These are phyloP conservation scores for Heliocidaris erythrogramma DNA, from an alignment of 35 echinoderm and acorn worm species.

Conservation along the genomic window DNA sequence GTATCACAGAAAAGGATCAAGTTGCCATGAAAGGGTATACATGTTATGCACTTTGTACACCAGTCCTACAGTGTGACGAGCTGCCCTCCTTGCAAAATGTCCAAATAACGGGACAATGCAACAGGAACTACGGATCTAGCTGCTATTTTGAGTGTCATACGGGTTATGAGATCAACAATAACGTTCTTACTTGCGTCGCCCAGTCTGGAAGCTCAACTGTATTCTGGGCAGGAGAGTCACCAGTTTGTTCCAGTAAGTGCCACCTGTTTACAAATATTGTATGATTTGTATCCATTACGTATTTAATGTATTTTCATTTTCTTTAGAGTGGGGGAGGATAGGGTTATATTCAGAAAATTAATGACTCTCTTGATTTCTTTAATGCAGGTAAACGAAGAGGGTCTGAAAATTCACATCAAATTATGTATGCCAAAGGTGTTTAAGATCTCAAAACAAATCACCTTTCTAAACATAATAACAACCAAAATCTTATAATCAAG, in stretches of 20 bases:
- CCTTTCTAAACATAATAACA: too few species aligned
- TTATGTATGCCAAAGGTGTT: too few species aligned
- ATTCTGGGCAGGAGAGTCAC: slow-evolving; percentile 2
- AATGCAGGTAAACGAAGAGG: too few species aligned
- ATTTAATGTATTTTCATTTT: not conserved
- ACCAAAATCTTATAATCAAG: too few species aligned
- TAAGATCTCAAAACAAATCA: too few species aligned
- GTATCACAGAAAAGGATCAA: too few species aligned
- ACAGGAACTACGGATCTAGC: not conserved
- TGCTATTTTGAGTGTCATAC: not conserved
- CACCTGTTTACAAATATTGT: too few species aligned
- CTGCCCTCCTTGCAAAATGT: not conserved
- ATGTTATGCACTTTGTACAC: not conserved
- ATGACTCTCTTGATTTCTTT: too few species aligned
- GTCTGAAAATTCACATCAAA: too few species aligned
- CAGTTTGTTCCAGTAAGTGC: slow-evolving; percentile 11
- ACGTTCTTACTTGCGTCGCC: not conserved
- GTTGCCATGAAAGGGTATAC: too few species aligned
- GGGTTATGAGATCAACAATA: slow-evolving; percentile 23
- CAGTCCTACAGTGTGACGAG: not conserved
- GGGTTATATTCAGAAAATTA: too few species aligned
- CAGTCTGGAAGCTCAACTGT: not conserved
- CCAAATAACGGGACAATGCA: not conserved
- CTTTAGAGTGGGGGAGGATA: not conserved
- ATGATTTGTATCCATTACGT: too few species aligned